Conservation (phyloP, 2,113 vertebrate genomes). For the Psittacus erithacus region DNA sequence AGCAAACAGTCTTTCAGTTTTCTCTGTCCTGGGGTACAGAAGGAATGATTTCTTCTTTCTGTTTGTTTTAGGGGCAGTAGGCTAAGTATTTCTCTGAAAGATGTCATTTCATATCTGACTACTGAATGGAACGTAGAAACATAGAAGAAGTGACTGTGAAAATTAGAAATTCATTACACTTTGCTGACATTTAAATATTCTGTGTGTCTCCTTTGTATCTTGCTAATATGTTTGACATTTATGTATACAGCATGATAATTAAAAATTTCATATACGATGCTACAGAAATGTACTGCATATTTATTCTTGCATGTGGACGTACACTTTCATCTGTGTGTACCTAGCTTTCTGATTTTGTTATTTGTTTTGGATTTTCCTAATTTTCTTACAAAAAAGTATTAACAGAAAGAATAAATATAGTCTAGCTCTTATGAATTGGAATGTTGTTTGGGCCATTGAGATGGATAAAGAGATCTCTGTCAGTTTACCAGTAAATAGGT, state of each 20-base stretch:
- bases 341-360: neutral
- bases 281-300: neutral
- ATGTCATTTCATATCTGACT: neutral
- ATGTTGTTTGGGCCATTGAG: neutral
- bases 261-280: neutral
- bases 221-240: neutral
- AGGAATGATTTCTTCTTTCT: neutral
- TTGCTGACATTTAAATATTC: neutral
- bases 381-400: neutral
- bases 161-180: neutral
- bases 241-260: neutral
- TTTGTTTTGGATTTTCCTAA: neutral
- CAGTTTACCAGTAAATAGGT: neutral
- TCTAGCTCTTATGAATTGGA: neutral
- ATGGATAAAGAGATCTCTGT: neutral
- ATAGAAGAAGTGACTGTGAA: neutral
- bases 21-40: neutral
- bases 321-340: neutral
- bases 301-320: neutral
- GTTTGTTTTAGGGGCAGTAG: neutral
- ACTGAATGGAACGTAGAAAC: neutral
- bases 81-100: neutral
- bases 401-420: neutral
- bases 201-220: neutral
- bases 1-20: neutral